Base-by-base conservation (phyloP, 2,113 vertebrate genomes). In the Perca flavescens region DNA sequence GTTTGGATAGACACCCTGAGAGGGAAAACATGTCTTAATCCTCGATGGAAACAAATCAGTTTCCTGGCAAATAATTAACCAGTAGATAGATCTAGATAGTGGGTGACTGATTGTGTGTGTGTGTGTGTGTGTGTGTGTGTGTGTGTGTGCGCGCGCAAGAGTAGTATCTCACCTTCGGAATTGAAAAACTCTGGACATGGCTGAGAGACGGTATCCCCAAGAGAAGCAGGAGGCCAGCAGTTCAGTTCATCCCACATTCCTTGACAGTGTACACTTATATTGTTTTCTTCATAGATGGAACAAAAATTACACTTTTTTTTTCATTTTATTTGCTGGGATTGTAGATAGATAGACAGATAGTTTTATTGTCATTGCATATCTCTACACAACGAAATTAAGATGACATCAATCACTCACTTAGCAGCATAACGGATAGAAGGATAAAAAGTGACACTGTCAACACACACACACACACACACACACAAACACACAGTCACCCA, bases 221-320 rank as follows among this genome's bases (percentile, higher is more conserved):
- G 77, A 0, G 85, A 62, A 0, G 97, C 92, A 0, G 94, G 93
- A 3, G 96, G 96, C 97, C 97, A 99, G 89, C 98, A 99, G 87
- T 95, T 98, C 90, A 97, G 89, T 82, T 96, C 90, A 73, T 99
- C 97, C 97, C 97, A 99, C 90, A 96, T 95, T 75, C 94, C 94
- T 69, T 64, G 53, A 74, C 97, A 99, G 66, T 94, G 93, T 91
- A 70, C n/a, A 10, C 69, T 88, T 68, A 60, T 46, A 3, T 86
- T 87, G 63, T 82, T 85, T 68, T 87, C 75, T 87, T 50, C 5
- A 40, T 0, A 34, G 10, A 66, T 9, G 3, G 5, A 83, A 49
- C 12, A 79, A 4, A 67, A 69, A 78, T 12, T 0, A 53, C 6
- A 77, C 0, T 0, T 34, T 34, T 56, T 40, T 60, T 58, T 36